phyloP scores from a whole-genome alignment of 2,113 vertebrate genomes.

The Lophochroa leadbeateri region DNA sequence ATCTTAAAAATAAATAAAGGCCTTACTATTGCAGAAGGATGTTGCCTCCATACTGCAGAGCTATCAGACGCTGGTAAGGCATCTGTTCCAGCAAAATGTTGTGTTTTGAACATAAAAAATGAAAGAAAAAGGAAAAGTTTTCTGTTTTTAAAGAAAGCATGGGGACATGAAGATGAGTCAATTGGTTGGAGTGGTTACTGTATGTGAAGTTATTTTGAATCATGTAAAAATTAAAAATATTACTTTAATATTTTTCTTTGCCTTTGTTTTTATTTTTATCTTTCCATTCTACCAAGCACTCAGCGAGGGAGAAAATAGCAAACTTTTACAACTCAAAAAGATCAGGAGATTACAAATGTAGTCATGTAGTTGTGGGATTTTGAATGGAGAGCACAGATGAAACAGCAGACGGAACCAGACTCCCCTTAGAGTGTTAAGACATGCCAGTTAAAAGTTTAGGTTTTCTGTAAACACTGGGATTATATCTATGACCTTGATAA shows the following conservation, averaged over 20 bases:
- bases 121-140: conserved; percentile 42
- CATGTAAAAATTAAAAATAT: conserved; percentile 77
- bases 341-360: conserved; percentile 15
- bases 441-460: conserved; percentile 29
- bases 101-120: conserved; percentile 72
- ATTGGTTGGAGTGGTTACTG: conserved; percentile 69
- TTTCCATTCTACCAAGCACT: conserved; percentile 53
- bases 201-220: conserved; percentile 72
- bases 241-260: conserved; percentile 71
- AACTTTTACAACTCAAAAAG: conserved; percentile 36
- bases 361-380: conserved; percentile 28
- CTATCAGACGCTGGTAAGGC: no score
- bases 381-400: conserved; percentile 34
- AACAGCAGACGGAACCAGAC: neutral
- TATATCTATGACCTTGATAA: conserved; percentile 29
- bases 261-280: conserved; percentile 69
- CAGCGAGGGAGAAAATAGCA: conserved; percentile 40
- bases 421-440: neutral
- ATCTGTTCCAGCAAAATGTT: conserved; percentile 78
- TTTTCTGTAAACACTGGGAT: conserved; percentile 38
- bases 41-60: no score
- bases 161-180: conserved; percentile 75
- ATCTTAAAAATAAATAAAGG: no score
- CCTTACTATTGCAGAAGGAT: no score
- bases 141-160: conserved; percentile 77